These are phyloP conservation scores for Mythimna lalbum DNA, from an alignment of 2,888 invertebrate genomes.

Conservation along the genomic window DNA sequence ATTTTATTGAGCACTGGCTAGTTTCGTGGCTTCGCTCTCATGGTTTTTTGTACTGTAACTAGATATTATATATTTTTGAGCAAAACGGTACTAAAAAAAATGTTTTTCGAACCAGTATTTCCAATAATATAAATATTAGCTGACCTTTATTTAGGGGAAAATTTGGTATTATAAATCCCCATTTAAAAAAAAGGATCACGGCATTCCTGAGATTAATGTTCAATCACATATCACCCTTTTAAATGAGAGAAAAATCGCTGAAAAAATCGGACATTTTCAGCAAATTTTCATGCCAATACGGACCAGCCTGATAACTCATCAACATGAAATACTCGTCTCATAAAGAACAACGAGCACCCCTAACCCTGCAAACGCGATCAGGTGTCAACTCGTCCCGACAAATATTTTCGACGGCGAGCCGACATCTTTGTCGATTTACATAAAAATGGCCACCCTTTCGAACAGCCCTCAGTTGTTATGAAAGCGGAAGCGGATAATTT, in stretches of 20 bases:
- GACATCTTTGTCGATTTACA: conserved; percentile 67
- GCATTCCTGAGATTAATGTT: neutral
- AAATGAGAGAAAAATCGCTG: neutral
- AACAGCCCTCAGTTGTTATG: conserved; percentile 7
- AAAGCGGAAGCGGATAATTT: neutral
- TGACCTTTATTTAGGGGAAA: neutral
- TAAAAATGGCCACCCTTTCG: conserved; percentile 64
- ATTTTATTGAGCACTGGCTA: too few relatives aligned
- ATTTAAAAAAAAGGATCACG: too few relatives aligned
- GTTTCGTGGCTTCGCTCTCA: too few relatives aligned
- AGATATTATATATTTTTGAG: too few relatives aligned
- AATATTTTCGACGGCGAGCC: conserved; percentile 52
- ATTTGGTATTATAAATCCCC: too few relatives aligned
- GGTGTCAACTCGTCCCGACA: conserved; percentile 58
- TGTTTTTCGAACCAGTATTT: too few relatives aligned
- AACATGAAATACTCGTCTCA: conserved; percentile 57
- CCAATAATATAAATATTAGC: neutral
- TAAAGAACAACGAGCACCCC: conserved; percentile 32
- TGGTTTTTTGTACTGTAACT: too few relatives aligned
- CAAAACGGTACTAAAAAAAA: too few relatives aligned
- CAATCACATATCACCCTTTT: conserved; percentile 1
- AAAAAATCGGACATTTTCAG: conserved; percentile 1
- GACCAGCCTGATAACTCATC: conserved; percentile 48
- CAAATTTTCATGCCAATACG: conserved; percentile 31
- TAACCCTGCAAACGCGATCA: conserved; percentile 60